Conservation (phyloP, 1,140 invertebrate genomes). For the Plectus sambesii region DNA sequence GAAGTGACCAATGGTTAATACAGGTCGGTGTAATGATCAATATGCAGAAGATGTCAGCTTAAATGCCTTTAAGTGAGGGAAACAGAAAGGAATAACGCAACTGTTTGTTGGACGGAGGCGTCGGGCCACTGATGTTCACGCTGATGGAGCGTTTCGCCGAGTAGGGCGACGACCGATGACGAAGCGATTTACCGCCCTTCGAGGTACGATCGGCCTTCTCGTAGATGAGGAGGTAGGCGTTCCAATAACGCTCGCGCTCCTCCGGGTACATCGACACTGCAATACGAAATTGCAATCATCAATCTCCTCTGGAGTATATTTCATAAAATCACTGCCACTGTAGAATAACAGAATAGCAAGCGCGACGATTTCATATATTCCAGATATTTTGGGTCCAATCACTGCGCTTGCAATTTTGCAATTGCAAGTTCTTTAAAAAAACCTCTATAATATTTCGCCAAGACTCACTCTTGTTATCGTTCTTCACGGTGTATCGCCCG, state of each 20-base stretch:
- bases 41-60: neutral
- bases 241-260: neutral
- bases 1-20: neutral
- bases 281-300: neutral
- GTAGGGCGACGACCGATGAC: neutral
- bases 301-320: too few relatives aligned
- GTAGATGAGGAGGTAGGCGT: neutral
- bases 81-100: neutral
- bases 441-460: neutral
- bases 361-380: neutral
- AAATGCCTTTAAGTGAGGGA: neutral
- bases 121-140: neutral
- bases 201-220: neutral
- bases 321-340: too few relatives aligned
- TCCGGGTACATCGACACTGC: neutral
- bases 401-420: neutral
- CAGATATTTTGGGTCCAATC: neutral
- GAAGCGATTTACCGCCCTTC: neutral
- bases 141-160: neutral
- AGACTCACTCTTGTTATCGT: neutral
- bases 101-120: neutral
- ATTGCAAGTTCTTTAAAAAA: neutral
- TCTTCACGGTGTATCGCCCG: neutral
- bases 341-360: neutral
- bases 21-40: neutral